Percentiles rank a stretch among this genome's conserved stretches.
These are phyloP conservation scores for Neomicropteryx cornuta DNA, from an alignment of 1,140 invertebrate genomes.

Conservation along the genomic window DNA sequence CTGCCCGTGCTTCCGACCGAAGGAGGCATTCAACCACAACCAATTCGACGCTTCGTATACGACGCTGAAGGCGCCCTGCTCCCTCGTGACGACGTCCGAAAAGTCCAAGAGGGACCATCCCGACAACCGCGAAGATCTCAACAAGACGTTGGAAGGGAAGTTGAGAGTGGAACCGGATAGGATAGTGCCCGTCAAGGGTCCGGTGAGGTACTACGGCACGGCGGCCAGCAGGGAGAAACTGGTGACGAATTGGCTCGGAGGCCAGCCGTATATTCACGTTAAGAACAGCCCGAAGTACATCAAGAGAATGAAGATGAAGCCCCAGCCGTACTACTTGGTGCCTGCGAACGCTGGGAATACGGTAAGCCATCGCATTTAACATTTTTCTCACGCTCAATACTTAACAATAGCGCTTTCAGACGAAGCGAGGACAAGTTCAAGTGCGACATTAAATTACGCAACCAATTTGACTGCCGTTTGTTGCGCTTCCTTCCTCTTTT, in stretches of 20 bases:
- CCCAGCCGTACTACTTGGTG: conserved; percentile 22
- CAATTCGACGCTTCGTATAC: conserved; percentile 30
- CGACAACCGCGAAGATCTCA: conserved; percentile 25
- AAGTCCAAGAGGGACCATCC: conserved; percentile 20
- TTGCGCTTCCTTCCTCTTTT: too few species aligned
- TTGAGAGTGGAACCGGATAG: conserved; percentile 21
- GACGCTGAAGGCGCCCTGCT: conserved; percentile 17
- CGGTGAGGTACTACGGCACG: conserved; percentile 25
- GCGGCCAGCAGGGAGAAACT: conserved; percentile 40
- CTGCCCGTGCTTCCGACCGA: conserved; percentile 41
- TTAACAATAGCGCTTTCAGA: too few species aligned
- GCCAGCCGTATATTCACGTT: too few species aligned
- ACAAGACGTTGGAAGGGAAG: conserved; percentile 30
- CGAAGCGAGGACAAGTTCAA: too few species aligned
- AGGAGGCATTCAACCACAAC: conserved; percentile 37
- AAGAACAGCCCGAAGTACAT: too few species aligned
- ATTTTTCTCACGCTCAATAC: too few species aligned
- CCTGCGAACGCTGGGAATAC: conserved; percentile 32
- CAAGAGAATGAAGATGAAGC: conserved; percentile 24
- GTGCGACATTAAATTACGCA: too few species aligned
- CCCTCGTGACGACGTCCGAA: conserved; percentile 25
- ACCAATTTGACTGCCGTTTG: too few species aligned
- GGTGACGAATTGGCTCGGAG: conserved; percentile 43
- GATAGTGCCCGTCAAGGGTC: conserved; percentile 14
- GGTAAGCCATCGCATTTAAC: too few species aligned